Evolutionary conservation across 2,797 vertebrate genomes (phyloP), one percentile per base, ranked within the genome.

Genomic region (Rhynchotus rufescens): DNA sequence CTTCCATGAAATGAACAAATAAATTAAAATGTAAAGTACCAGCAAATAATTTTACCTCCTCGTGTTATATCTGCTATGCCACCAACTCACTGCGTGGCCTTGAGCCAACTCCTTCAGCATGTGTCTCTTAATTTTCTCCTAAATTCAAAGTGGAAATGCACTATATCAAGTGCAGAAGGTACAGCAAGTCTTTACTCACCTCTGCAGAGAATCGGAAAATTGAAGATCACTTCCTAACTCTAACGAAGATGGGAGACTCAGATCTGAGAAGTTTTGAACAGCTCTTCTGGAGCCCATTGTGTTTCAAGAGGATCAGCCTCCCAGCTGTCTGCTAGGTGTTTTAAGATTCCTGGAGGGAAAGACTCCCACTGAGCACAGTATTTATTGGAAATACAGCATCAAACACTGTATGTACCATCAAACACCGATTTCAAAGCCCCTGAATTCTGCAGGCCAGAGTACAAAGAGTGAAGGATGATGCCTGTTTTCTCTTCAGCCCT

Each of bases 1-100:
- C 96, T 96, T 96, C 97, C 87, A 52, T 12, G 56, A 84, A 77
- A 67, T 17, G 11, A 84, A 56, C 11, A 65, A 60, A 17, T 77
- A 86, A 68, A 23, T 38, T 22, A n/a, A 59, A 40, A 49, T 21
- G 7, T 42, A 30, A 82, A 74, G 59, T 34, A 54, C 22, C 15
- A 71, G 56, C 21, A 75, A 75, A 73, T 1, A 44, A n/a, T 30
- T 74, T 71, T 40, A 20, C 22, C 80, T 56, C 15, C 28, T 9
- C 3, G 22, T 40, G 16, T 67, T 72, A 2, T 3, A 62, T 15
- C 19, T 56, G 23, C 0, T 1, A 49, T 40, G 52, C 5, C 25
- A 22, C 23, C 14, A 19, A 34, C 7, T 17, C 52, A 17, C 12
- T 8, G 28, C 3, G 22, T 52, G 57, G 57, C 44, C 32, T 28